phyloP scores from a whole-genome alignment of 2,888 invertebrate species.

The Cantharis rufa region DNA sequence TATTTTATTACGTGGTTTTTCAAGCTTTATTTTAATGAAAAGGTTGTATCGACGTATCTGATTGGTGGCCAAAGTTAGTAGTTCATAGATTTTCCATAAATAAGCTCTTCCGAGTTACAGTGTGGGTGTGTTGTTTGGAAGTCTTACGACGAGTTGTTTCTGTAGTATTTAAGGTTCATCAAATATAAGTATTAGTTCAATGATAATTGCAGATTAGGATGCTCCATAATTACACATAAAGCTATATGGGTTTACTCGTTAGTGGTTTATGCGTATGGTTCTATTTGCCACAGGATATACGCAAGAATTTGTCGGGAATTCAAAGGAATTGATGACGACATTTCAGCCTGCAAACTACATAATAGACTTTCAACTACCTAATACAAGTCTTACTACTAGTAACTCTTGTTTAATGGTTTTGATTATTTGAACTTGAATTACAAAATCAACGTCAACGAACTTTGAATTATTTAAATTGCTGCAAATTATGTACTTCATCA shows the following conservation, averaged over 20 bases:
- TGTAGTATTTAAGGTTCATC: neutral
- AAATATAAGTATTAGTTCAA: neutral
- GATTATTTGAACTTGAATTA: neutral
- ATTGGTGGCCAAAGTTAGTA: neutral
- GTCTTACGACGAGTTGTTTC: neutral
- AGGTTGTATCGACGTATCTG: neutral
- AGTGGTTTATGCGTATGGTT: neutral
- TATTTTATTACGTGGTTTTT: neutral
- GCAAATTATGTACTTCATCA: neutral
- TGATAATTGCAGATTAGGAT: neutral
- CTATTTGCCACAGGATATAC: conserved; percentile 3
- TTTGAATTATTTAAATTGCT: neutral
- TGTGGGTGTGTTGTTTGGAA: neutral
- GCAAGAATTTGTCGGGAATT: conserved; percentile 6
- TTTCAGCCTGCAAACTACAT: neutral
- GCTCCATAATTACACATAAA: neutral
- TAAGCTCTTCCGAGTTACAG: neutral
- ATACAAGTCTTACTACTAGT: neutral
- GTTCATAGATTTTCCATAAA: neutral
- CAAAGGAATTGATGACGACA: conserved; percentile 3
- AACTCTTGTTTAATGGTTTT: neutral
- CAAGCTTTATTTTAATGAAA: neutral
- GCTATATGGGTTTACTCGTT: neutral
- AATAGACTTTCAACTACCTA: neutral
- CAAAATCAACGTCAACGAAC: neutral